These are phyloP conservation scores for Chelonia mydas DNA, from an alignment of 2,797 vertebrate species.

Conservation along the genomic window DNA sequence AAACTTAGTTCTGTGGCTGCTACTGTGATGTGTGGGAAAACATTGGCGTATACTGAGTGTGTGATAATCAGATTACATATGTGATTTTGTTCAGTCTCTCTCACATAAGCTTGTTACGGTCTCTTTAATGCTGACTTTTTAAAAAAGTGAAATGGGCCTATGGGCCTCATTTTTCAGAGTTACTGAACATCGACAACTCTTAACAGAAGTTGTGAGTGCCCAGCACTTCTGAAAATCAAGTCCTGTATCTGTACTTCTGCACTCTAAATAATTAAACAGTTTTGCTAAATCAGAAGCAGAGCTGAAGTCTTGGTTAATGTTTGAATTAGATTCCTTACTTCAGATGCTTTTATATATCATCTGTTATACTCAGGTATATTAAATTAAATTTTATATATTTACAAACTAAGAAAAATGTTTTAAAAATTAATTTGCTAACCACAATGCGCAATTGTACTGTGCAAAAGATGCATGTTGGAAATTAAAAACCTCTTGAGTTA, in stretches of 20 bases:
- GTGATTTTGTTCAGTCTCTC: conserved; percentile 15
- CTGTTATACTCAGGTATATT: conserved; percentile 33
- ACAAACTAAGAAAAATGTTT: conserved; percentile 27
- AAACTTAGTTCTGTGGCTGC: conserved; percentile 10
- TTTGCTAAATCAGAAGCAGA: neutral
- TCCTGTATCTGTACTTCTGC: neutral
- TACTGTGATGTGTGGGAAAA: neutral
- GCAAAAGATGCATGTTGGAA: conserved; percentile 49
- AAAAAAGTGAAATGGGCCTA: neutral
- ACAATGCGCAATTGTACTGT: conserved; percentile 18
- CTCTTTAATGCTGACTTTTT: neutral
- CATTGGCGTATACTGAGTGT: neutral
- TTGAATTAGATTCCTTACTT: conserved; percentile 26
- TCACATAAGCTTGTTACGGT: neutral
- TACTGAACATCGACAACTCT: neutral
- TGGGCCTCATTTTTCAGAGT: neutral
- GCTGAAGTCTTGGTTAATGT: conserved; percentile 1
- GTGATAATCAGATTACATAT: conserved; percentile 15
- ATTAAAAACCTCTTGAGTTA: conserved; percentile 35
- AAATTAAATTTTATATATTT: conserved; percentile 37
- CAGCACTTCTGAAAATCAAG: neutral
- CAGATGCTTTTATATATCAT: conserved; percentile 11
- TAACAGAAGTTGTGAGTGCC: neutral
- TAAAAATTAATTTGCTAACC: conserved; percentile 59
- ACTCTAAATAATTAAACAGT: neutral